phyloP scores from a whole-genome alignment of 2,888 invertebrate species.

The Heteromyza rotundicornis region DNA sequence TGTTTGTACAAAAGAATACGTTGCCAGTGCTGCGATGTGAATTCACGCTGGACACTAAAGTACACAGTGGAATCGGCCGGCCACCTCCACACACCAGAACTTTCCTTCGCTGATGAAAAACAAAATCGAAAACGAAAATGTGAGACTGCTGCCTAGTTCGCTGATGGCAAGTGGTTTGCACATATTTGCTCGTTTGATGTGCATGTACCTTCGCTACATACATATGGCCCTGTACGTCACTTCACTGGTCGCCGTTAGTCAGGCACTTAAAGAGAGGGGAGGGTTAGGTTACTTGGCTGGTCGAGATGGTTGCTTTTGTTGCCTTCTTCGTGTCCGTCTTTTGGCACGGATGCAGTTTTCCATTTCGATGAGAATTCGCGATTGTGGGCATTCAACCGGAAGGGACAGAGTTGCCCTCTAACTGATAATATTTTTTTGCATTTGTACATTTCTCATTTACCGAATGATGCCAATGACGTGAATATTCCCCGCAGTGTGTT shows the following conservation, averaged over 20 bases:
- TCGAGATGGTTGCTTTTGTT: constrained; percentile 30
- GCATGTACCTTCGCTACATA: constrained; percentile 11
- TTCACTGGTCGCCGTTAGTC: neutral
- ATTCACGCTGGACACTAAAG: constrained; percentile 24
- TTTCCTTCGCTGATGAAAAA: constrained; percentile 27
- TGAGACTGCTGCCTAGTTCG: constrained; percentile 39
- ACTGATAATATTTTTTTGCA: too few species aligned
- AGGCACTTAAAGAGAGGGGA: neutral
- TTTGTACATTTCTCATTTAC: too few species aligned
- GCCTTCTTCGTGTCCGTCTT: constrained; percentile 39
- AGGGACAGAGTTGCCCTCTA: constrained; percentile 35
- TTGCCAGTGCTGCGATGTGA: constrained; percentile 8
- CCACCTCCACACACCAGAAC: neutral
- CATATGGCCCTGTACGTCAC: constrained; percentile 3
- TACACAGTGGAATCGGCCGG: constrained; percentile 11
- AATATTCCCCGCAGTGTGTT: too few species aligned
- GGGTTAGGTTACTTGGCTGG: constrained; percentile 5
- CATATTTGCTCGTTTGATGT: constrained; percentile 43
- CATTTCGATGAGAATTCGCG: constrained; percentile 51
- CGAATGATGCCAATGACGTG: too few species aligned
- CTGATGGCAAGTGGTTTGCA: constrained; percentile 51
- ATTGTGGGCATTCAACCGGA: constrained; percentile 48
- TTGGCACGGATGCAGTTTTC: constrained; percentile 42
- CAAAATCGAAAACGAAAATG: constrained; percentile 8
- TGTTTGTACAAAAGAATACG: constrained; percentile 39